Conservation (phyloP, 2,113 vertebrate species). For the Grammomys dolichurus region DNA sequence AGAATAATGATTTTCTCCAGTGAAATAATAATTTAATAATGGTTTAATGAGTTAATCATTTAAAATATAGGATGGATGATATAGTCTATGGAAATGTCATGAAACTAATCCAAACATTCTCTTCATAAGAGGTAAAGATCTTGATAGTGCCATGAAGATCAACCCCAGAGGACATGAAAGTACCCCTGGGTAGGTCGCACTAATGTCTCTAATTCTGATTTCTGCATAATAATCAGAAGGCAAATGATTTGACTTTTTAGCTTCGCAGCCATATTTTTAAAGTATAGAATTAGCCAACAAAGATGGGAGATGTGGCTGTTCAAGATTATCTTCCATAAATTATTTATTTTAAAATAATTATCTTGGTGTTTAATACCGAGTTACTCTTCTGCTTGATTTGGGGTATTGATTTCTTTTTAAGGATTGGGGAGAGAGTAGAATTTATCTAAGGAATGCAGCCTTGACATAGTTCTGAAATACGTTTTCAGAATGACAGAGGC, state of each 20-base stretch:
- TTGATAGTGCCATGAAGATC: constrained; percentile 60
- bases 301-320: neutral
- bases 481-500: constrained; percentile 3
- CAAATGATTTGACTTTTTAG: constrained; percentile 54
- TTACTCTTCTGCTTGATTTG: constrained; percentile 2
- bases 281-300: neutral
- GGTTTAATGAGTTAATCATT: neutral
- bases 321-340: neutral
- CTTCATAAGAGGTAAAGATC: constrained; percentile 61
- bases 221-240: neutral
- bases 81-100: neutral
- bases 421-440: neutral
- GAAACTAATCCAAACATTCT: constrained; percentile 52
- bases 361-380: neutral
- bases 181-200: constrained; percentile 50
- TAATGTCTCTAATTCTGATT: constrained; percentile 9
- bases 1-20: constrained; percentile 9
- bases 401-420: constrained; percentile 26
- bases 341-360: neutral
- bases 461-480: constrained; percentile 2
- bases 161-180: constrained; percentile 62
- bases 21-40: neutral
- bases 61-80: neutral
- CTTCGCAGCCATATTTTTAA: constrained; percentile 53
- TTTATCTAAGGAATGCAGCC: constrained; percentile 4